Conservation (phyloP, 2,113 vertebrate genomes). For the Oryctolagus cuniculus region mOryCun1.1 NC_091442.1:33838001-33838500, state of each 20-base stretch:
- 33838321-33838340: conserved; percentile 16
- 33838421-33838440: conserved; percentile 55
- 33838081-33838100: background rate
- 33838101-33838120: background rate
- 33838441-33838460: conserved; percentile 28
- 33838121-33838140: background rate
- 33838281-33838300: background rate
- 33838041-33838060: background rate
- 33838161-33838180: background rate
- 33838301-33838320: background rate
- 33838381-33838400: background rate
- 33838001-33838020: background rate
- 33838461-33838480: conserved; percentile 68
- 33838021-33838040: background rate
- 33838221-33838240: background rate
- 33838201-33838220: background rate
- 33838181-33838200: background rate
- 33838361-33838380: background rate
- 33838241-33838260: background rate
- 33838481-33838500: conserved; percentile 71
- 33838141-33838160: background rate
- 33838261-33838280: background rate
- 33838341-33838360: background rate
- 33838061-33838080: background rate
- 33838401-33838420: conserved; percentile 31